Conservation (phyloP, 2,888 invertebrate species). For the Dyspetes luteomarginatus region DNA sequence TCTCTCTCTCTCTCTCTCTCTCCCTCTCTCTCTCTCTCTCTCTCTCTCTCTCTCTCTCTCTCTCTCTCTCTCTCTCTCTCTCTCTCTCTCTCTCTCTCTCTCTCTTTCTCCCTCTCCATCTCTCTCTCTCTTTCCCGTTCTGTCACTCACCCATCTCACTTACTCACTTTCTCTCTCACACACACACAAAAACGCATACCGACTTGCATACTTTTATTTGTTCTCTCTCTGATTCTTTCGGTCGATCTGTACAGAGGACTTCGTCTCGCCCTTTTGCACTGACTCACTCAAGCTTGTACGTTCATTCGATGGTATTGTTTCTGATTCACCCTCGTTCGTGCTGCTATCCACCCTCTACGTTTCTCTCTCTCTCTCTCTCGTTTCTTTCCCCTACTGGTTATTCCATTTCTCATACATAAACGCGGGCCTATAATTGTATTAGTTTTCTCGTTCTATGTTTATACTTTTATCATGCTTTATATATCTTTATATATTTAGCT, state of each 20-base stretch:
- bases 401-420: neutral
- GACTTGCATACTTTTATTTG: neutral
- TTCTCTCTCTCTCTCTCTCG: neutral
- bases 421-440: neutral
- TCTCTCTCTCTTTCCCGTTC: constrained; percentile 7
- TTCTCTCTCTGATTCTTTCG: constrained; percentile 11
- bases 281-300: constrained; percentile 37
- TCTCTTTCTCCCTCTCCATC: neutral
- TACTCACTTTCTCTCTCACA: constrained; percentile 1
- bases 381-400: neutral
- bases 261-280: constrained; percentile 14
- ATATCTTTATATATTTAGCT: neutral
- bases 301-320: constrained; percentile 28
- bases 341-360: constrained; percentile 17
- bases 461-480: neutral
- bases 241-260: constrained; percentile 3
- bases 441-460: neutral
- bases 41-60: constrained; percentile 28
- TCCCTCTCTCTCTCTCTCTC: constrained; percentile 46
- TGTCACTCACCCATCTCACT: no score
- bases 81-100: constrained; percentile 4
- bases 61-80: constrained; percentile 43
- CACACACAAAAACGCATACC: neutral
- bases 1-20: constrained; percentile 54
- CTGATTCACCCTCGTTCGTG: constrained; percentile 40